A percentile compares a stretch with the other conserved stretches of the same genome.
These are phyloP conservation scores for Chaetodon auriga DNA, from an alignment of 2,113 vertebrate species.

Conservation along the genomic window DNA sequence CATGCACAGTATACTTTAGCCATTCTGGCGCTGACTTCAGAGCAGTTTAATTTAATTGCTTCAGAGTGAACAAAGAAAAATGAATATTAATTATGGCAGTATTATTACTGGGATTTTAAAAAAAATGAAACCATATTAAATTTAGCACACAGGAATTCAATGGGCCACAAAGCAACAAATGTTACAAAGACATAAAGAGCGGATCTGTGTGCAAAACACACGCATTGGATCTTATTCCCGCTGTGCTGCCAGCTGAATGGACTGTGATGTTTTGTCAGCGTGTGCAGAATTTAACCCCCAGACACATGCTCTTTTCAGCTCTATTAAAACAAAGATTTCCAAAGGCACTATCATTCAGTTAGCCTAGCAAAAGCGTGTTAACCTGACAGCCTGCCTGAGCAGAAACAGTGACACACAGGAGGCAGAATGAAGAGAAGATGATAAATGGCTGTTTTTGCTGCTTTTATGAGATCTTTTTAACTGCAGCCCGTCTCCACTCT, in stretches of 20 bases:
- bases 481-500: not conserved
- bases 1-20: not conserved
- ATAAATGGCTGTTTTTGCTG: slow-evolving; percentile 5
- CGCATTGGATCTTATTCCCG: not conserved
- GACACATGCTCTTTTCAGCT: slow-evolving; percentile 9
- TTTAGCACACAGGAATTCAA: not conserved
- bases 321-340: slow-evolving; percentile 47
- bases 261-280: slow-evolving; percentile 36
- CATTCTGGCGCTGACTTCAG: not conserved
- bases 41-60: slow-evolving; percentile 11
- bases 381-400: not conserved
- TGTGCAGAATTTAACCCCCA: slow-evolving; percentile 14
- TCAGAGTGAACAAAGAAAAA: not conserved
- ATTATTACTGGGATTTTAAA: not conserved
- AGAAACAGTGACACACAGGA: not conserved
- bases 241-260: slow-evolving; percentile 24
- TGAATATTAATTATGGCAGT: slow-evolving; percentile 1
- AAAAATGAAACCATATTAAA: not conserved
- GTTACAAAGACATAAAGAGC: slow-evolving; percentile 26
- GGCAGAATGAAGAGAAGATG: not conserved
- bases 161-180: not conserved
- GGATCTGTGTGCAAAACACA: slow-evolving; percentile 32
- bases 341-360: not conserved
- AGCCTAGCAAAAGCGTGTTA: not conserved
- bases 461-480: not conserved